phyloP scores from a whole-genome alignment of 2,113 vertebrate genomes.

The Illadopsis cleaveri region DNA sequence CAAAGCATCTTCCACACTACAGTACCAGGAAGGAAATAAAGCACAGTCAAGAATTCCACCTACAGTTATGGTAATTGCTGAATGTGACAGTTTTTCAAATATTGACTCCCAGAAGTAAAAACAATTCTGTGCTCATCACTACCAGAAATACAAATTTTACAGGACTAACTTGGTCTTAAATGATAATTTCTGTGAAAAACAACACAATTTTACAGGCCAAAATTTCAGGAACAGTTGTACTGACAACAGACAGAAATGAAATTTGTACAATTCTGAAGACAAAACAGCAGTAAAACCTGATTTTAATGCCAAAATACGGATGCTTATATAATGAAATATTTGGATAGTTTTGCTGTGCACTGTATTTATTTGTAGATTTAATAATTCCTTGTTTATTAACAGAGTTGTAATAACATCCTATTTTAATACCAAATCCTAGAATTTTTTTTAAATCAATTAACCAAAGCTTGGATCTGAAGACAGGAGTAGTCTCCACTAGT shows the following conservation, averaged over 20 bases:
- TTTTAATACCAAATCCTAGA: neutral
- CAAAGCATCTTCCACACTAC: neutral
- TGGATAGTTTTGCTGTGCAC: neutral
- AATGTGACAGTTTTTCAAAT: neutral
- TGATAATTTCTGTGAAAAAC: neutral
- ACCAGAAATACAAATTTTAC: neutral
- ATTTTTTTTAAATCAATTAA: neutral
- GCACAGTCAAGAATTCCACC: neutral
- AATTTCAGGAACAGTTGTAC: neutral
- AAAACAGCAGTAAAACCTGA: neutral
- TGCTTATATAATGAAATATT: neutral
- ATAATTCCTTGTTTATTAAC: neutral
- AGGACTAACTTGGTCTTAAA: neutral
- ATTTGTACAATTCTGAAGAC: neutral
- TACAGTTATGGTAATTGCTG: neutral
- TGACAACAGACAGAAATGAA: neutral
- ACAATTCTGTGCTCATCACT: neutral
- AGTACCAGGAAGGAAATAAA: neutral
- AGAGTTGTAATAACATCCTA: neutral
- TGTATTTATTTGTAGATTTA: neutral
- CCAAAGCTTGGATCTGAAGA: neutral
- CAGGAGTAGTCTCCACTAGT: neutral
- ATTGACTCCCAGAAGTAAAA: neutral
- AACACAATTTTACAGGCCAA: neutral
- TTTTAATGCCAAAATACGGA: neutral